Percentiles rank a stretch among this genome's conserved stretches.
phyloP scores from a whole-genome alignment of 2,888 invertebrate genomes.

The Limnephilus auricula region DNA sequence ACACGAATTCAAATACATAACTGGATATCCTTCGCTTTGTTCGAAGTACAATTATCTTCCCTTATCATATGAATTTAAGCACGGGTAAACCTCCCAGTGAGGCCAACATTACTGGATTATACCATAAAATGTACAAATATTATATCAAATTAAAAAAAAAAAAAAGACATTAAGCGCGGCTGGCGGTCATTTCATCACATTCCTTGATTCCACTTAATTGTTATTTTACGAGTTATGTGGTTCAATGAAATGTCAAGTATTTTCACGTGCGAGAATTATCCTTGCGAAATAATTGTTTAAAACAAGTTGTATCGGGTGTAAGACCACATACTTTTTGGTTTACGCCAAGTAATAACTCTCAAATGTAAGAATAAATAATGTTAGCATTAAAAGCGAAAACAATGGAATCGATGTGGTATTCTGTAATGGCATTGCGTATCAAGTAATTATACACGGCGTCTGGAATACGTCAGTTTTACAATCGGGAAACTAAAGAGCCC shows the following conservation, averaged over 20 bases:
- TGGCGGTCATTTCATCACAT: neutral
- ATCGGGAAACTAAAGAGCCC: too few relatives aligned
- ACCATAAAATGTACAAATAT: too few relatives aligned
- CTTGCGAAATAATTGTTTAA: neutral
- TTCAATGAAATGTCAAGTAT: neutral
- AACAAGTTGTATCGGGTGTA: neutral
- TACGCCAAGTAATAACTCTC: neutral
- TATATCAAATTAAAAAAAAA: too few relatives aligned
- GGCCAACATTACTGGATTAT: too few relatives aligned
- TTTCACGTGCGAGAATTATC: neutral
- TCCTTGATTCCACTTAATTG: neutral
- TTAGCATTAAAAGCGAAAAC: too few relatives aligned
- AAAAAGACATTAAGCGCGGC: neutral
- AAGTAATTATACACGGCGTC: neutral
- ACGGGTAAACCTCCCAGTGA: neutral
- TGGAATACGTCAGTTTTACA: too few relatives aligned
- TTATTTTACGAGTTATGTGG: neutral
- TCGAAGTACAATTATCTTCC: neutral
- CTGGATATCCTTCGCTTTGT: neutral
- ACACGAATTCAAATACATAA: neutral
- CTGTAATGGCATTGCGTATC: neutral
- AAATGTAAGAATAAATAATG: too few relatives aligned
- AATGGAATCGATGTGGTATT: neutral
- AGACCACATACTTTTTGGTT: neutral
- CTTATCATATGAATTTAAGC: neutral